phyloP scores from a whole-genome alignment of 2,888 invertebrate species.

The Phania funesta region DNA sequence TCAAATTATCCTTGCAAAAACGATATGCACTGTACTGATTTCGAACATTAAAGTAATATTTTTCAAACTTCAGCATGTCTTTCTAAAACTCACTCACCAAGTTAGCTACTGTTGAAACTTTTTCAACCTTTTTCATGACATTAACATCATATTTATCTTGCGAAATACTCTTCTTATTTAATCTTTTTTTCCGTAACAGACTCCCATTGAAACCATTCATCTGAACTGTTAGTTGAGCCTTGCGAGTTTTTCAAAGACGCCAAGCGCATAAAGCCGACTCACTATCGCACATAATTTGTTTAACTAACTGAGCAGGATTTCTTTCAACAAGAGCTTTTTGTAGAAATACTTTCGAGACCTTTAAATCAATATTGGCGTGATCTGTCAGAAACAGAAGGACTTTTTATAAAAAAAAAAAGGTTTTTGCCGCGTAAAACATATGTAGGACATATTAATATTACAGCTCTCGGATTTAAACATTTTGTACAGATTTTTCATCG shows the following conservation, averaged over 20 bases:
- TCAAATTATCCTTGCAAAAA: slow-evolving; percentile 26
- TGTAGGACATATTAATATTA: slow-evolving; percentile 23
- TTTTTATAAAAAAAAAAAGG: slow-evolving; percentile 5
- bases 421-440: slow-evolving; percentile 15
- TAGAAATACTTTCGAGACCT: neutral
- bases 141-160: slow-evolving; percentile 11
- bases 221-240: neutral
- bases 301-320: neutral
- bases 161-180: neutral
- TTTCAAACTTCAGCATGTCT: slow-evolving; percentile 17
- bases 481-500: slow-evolving; percentile 33
- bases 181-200: slow-evolving; percentile 4
- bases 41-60: slow-evolving; percentile 11
- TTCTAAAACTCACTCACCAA: slow-evolving; percentile 19
- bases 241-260: too few species aligned
- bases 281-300: slow-evolving; percentile 1
- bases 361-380: slow-evolving; percentile 11
- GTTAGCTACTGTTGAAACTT: slow-evolving; percentile 30
- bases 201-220: slow-evolving; percentile 17
- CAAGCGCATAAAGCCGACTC: neutral
- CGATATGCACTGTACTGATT: slow-evolving; percentile 16
- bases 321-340: too few species aligned
- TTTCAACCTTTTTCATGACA: slow-evolving; percentile 30
- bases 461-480: slow-evolving; percentile 25
- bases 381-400: slow-evolving; percentile 19